Evolutionary conservation across 2,113 vertebrate species (phyloP), one percentile per base, ranked within the genome.

Genomic region (Geococcyx californianus): DNA sequence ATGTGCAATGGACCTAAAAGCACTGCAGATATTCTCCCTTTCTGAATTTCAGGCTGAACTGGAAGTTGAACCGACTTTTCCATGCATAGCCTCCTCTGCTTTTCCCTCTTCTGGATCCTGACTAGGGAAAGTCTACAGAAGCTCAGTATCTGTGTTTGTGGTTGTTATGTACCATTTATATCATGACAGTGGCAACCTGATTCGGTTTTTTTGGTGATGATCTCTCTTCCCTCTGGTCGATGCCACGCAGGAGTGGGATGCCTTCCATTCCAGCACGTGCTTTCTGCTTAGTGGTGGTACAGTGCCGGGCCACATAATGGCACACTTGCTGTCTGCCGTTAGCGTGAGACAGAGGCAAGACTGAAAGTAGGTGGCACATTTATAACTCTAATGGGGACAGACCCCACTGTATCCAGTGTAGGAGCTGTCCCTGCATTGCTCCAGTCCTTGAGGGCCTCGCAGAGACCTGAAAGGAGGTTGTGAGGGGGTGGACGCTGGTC

Each of bases 271-370:
- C 26, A 60, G 33, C 2, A 18, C 10, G 3, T 14, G 19, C 56
- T 18, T 66, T 75, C 51, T 55, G 16, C 40, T 69, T 28, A 7
- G 11, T 3, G 7, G 15, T 59, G 28, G 13, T 36, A 1, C 13
- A 19, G 13, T 31, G 16, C 31, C 42, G 28, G 40, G 38, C 7
- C 10, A 15, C 17, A 23, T 45, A 11, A 14, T 28, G 34, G 7
- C 4, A 3, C 18, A 15, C 24, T 40, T 1, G 0, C 15, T 34
- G 10, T 13, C 56, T 75, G 36, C 24, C 59, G 31, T 24, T 4
- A 38, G 31, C 38, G 24, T 3, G 17, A 23, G 7, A 28, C 25
- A 69, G 31, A 64, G 15, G 2, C 11, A 89, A n/a, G 14, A 31
- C 33, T 16, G 21, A 34, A 28, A 70, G 76, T 64, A 64, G 16